Evolutionary conservation across 2,888 invertebrate genomes (phyloP), one percentile per base, ranked within the genome.

Genomic region (Acronicta alni): DNA sequence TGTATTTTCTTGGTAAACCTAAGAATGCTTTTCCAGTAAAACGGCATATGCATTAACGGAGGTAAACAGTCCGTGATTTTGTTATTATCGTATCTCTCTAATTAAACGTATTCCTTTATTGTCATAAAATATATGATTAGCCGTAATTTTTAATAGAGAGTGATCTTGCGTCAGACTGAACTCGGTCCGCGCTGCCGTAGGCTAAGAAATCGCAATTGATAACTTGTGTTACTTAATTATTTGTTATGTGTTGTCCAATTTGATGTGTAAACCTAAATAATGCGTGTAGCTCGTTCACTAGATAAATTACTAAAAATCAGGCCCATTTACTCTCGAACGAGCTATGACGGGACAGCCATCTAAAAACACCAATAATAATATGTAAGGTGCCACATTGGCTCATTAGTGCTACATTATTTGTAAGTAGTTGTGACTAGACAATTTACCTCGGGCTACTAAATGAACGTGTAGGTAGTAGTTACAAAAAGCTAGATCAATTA

Each of bases 341-440:
- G 68, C 72, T 62, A 57, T 42, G n/a, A 17, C 56, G 41, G 44
- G 57, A 43, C 56, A 47, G 61, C 52, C 38, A 46, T 53, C 26
- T 49, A 42, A 52, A 56, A 57, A 35, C 7, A 61, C 57, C 58
- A 58, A 72, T 45, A 35, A 35, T 77, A 55, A 70, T 71, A 75
- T 80, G 86, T 89, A 84, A 89, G 81, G 86, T 85, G 90, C 87
- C 89, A 86, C 87, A 57, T 67, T 77, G 84, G 83, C 79, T 77
- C 77, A 46, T 62, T 61, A 75, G 72, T 71, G 61, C 76, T 75
- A 75, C 43, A 15, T 54, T 77, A 64, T 69, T 69, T 77, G 54
- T 79, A 82, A 81, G 81, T 82, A 80, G 68, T 68, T 65, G 35
- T 76, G 77, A 77, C 77, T 67, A 82, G 76, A 73, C 59, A 77